phyloP scores from a whole-genome alignment of 92 coral and sea anemone genomes.

The Bergia puertoricense region DNA sequence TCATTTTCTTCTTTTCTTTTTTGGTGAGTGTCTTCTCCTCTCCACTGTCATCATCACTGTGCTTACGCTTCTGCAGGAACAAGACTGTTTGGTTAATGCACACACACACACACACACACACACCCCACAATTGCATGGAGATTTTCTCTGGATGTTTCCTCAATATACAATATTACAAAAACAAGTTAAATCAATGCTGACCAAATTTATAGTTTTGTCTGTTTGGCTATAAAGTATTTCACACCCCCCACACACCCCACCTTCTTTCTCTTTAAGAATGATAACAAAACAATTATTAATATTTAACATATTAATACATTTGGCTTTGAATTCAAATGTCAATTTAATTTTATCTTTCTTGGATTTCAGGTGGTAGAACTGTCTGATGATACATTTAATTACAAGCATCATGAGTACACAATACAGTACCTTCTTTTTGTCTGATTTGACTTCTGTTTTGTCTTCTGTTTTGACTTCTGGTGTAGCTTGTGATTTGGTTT shows the following conservation, averaged over 20 bases:
- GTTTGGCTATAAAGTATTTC: too few species aligned
- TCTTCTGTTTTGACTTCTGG: background rate
- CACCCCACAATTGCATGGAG: background rate
- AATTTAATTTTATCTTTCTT: too few species aligned
- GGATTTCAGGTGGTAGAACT: background rate
- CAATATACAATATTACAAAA: too few species aligned
- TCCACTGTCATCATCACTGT: conserved; percentile 15
- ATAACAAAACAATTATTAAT: background rate
- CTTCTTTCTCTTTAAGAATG: too few species aligned
- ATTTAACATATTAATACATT: too few species aligned
- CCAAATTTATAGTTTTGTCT: too few species aligned
- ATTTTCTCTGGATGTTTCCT: background rate
- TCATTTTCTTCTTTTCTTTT: conserved; percentile 3
- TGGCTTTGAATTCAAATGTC: too few species aligned
- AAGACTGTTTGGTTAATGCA: background rate
- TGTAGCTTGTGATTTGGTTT: background rate
- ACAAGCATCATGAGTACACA: background rate
- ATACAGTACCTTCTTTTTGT: background rate
- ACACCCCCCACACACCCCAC: too few species aligned
- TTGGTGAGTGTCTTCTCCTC: conserved; percentile 28
- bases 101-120: too few species aligned
- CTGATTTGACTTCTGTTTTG: background rate
- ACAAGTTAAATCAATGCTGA: background rate
- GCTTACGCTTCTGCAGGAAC: background rate
- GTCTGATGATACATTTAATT: background rate